phyloP scores from a whole-genome alignment of 2,797 vertebrate genomes.

The Acanthiza pusilla region DNA sequence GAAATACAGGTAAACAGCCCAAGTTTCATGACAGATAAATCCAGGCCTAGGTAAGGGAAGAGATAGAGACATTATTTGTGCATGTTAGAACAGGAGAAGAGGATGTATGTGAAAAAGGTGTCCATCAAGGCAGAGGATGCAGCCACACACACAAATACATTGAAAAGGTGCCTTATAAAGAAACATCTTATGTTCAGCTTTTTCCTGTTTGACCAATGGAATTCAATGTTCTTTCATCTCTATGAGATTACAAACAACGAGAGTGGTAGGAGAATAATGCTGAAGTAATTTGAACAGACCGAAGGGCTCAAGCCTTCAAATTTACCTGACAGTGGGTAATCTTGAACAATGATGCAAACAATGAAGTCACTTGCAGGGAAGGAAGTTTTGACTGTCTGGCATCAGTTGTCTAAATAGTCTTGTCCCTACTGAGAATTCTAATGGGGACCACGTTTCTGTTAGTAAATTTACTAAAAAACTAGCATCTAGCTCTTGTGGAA shows the following conservation, averaged over 20 bases:
- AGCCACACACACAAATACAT: background rate
- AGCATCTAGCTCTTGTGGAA: background rate
- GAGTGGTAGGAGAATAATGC: background rate
- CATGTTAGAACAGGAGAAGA: background rate
- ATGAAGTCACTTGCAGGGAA: background rate
- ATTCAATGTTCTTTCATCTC: background rate
- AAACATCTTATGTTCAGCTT: background rate
- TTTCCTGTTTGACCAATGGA: background rate
- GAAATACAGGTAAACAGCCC: background rate
- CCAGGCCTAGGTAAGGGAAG: background rate
- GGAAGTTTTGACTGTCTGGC: background rate
- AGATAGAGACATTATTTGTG: background rate
- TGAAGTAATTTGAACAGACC: background rate
- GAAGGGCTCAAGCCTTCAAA: background rate
- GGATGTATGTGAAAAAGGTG: background rate
- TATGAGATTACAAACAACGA: background rate
- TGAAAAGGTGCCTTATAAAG: background rate
- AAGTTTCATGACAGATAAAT: background rate
- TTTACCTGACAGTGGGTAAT: background rate
- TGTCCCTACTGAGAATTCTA: background rate
- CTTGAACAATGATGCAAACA: rapidly evolving
- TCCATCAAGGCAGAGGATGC: background rate
- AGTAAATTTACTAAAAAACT: background rate
- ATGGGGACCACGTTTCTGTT: background rate
- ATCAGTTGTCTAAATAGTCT: background rate